Evolutionary conservation across 37 sponge, comb jelly and placozoan genomes (phyloP).

Genomic region (Diacarnus erythraeanus): DNA sequence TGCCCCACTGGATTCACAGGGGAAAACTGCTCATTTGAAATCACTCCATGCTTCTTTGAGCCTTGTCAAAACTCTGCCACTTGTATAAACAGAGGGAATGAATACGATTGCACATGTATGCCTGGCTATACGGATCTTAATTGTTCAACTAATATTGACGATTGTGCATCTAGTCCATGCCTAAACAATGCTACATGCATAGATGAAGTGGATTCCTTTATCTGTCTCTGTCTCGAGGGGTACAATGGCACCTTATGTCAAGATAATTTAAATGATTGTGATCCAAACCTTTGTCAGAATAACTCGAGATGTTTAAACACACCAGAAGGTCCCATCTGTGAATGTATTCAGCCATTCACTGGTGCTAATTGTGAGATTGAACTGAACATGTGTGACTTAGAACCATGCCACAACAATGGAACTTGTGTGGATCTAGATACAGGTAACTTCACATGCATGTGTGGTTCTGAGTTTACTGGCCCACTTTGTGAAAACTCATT

Average conservation of each 20-base stretch:
- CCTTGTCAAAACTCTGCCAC: conserved; percentile 60
- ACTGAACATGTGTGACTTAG: background rate
- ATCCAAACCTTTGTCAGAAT: conserved; percentile 33
- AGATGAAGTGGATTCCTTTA: conserved; percentile 28
- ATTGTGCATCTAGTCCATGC: conserved; percentile 56
- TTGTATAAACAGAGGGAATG: conserved; percentile 28
- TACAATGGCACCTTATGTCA: conserved; percentile 43
- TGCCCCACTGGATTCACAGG: conserved; percentile 69
- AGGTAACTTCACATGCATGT: conserved; percentile 31
- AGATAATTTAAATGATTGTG: conserved; percentile 44
- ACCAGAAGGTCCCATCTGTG: conserved; percentile 23
- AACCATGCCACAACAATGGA: conserved; percentile 37
- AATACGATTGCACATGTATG: conserved; percentile 57
- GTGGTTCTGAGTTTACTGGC: conserved; percentile 62
- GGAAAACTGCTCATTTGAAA: conserved; percentile 43
- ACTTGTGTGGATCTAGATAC: conserved; percentile 15
- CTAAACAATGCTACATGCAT: conserved; percentile 43
- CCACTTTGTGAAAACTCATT: conserved; percentile 22
- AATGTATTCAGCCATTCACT: conserved; percentile 24
- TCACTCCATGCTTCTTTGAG: conserved; percentile 53
- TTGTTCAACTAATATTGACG: conserved; percentile 62
- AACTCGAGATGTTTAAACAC: conserved; percentile 26
- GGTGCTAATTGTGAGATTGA: conserved; percentile 31
- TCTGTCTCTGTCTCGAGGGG: conserved; percentile 53
- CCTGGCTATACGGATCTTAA: conserved; percentile 51